Evolutionary conservation across 2,888 invertebrate genomes (phyloP).

Genomic region (Dicyrtomina minuta): DNA sequence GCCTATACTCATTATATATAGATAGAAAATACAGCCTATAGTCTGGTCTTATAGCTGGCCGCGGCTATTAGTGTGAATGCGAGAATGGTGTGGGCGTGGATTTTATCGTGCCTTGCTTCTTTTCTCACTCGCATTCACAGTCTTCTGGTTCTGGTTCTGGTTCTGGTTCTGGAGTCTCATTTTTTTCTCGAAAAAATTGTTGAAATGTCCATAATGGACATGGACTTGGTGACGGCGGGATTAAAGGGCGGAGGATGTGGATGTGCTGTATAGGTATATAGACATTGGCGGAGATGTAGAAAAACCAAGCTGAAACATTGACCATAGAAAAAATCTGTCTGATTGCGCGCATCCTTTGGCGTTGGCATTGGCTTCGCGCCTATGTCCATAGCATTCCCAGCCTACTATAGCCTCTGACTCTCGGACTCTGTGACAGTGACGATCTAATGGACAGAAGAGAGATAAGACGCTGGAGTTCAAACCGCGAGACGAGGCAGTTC

Average conservation of each 20-base stretch:
- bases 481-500: constrained; percentile 12
- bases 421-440: constrained; percentile 32
- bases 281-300: no score
- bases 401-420: background rate
- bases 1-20: no score
- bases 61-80: no score
- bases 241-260: constrained; percentile 37
- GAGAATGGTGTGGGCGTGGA: constrained; percentile 14
- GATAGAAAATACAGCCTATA: no score
- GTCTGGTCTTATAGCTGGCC: no score
- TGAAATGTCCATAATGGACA: constrained; percentile 34
- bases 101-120: background rate
- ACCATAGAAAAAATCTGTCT: constrained; percentile 21
- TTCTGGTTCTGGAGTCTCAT: no score
- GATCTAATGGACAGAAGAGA: constrained; percentile 38
- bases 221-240: constrained; percentile 30
- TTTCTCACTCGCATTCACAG: background rate
- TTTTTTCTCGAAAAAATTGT: constrained; percentile 12
- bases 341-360: constrained; percentile 31
- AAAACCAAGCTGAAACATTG: no score
- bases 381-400: background rate
- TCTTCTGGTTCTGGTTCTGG: no score
- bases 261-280: background rate
- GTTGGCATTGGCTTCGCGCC: no score
- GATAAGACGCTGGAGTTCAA: constrained; percentile 27